Conservation (phyloP, 1,140 invertebrate species). For the Bombus pascuorum region DNA sequence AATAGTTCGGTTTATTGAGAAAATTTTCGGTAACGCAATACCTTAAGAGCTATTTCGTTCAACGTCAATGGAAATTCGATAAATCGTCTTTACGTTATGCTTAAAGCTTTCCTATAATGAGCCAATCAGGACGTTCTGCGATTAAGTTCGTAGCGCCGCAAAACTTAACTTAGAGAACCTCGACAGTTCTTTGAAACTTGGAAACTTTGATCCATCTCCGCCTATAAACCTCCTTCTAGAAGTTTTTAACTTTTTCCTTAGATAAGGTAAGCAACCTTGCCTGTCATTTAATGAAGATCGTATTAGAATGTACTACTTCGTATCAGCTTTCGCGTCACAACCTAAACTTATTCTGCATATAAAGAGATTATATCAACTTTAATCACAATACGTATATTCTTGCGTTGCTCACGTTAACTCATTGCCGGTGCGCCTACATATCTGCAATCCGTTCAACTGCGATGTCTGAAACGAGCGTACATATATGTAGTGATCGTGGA, state of each 20-base stretch:
- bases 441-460: background rate
- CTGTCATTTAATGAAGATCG: constrained; percentile 49
- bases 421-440: background rate
- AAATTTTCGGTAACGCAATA: background rate
- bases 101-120: constrained; percentile 42
- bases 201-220: constrained; percentile 73
- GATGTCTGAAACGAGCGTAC: no score
- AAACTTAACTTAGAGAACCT: constrained; percentile 68
- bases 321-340: background rate
- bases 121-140: constrained; percentile 58
- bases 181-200: constrained; percentile 70
- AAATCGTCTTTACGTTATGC: constrained; percentile 16
- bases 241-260: constrained; percentile 51
- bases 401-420: background rate
- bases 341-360: background rate
- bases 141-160: constrained; percentile 48
- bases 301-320: constrained; percentile 28
- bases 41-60: background rate
- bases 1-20: background rate
- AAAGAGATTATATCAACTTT: background rate
- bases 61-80: constrained; percentile 17
- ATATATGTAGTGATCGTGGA: no score
- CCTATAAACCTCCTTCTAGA: constrained; percentile 54
- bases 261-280: constrained; percentile 51
- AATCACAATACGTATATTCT: background rate